Conservation (phyloP, 2,797 vertebrate genomes). For the Hyperoplus immaculatus region DNA sequence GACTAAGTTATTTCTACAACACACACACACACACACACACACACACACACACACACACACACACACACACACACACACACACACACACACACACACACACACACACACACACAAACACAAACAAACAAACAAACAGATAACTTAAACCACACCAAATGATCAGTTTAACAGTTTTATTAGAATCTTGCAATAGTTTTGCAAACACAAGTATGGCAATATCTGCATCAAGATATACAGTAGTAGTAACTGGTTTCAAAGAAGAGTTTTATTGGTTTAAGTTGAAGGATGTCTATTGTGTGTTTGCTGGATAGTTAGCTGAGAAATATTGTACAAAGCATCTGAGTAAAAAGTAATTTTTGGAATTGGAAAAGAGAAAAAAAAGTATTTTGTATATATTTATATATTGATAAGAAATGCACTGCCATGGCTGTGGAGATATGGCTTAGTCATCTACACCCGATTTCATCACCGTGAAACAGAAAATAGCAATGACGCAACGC, state of each 20-base stretch:
- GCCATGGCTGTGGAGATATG: slow-evolving; percentile 91
- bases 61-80: not conserved
- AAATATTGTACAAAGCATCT: slow-evolving; percentile 88
- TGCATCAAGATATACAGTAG: slow-evolving; percentile 97
- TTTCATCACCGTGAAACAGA: slow-evolving; percentile 61
- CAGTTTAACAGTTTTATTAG: slow-evolving; percentile 92
- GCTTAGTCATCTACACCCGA: slow-evolving; percentile 89
- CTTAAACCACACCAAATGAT: slow-evolving; percentile 31
- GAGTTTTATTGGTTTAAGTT: slow-evolving; percentile 85
- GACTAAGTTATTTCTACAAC: slow-evolving; percentile 1
- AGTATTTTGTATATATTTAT: slow-evolving; percentile 54
- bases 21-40: slow-evolving; percentile 4
- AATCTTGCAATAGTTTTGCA: slow-evolving; percentile 95
- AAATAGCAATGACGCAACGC: slow-evolving; percentile 63
- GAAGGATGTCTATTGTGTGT: slow-evolving; percentile 87
- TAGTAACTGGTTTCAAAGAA: slow-evolving; percentile 89
- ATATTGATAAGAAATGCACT: slow-evolving; percentile 84
- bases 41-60: not conserved
- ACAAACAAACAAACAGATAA: slow-evolving; percentile 9
- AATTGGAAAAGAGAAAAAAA: slow-evolving; percentile 75
- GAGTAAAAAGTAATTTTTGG: slow-evolving; percentile 82
- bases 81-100: not conserved
- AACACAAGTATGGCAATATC: slow-evolving; percentile 96
- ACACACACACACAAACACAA: not conserved
- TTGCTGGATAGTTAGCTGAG: slow-evolving; percentile 92